Evolutionary conservation across 2,888 invertebrate genomes (phyloP).

Genomic region (Diplolepis rosae): DNA sequence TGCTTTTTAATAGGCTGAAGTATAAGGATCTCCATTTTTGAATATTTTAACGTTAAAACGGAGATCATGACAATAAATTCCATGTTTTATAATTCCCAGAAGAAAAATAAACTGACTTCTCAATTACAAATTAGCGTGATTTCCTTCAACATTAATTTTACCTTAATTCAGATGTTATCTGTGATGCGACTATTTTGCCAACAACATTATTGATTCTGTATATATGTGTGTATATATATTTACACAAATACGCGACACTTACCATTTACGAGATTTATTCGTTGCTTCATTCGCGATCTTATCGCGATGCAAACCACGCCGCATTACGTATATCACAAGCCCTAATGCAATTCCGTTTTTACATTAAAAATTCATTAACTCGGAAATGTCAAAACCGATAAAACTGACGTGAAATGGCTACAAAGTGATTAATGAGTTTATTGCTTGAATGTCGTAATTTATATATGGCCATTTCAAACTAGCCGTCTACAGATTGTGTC

Average conservation of each 20-base stretch:
- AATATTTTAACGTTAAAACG: too few relatives aligned
- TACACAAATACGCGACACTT: neutral
- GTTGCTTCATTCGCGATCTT: constrained; percentile 9
- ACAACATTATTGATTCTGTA: constrained; percentile 1
- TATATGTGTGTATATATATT: neutral
- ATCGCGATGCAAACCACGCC: neutral
- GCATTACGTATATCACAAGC: neutral
- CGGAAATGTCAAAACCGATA: constrained; percentile 18
- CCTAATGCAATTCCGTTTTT: constrained; percentile 22
- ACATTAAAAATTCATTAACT: constrained; percentile 28
- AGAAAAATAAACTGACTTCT: neutral
- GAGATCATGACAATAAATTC: too few relatives aligned
- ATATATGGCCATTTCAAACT: neutral
- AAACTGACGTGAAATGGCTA: constrained; percentile 13
- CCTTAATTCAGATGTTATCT: neutral
- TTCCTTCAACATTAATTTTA: neutral
- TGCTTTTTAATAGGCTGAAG: too few relatives aligned
- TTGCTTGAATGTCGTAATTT: neutral
- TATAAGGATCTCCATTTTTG: too few relatives aligned
- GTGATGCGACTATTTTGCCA: neutral
- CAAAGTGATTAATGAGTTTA: constrained; percentile 4
- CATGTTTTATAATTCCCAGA: neutral
- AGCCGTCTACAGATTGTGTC: too few relatives aligned
- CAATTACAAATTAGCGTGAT: neutral
- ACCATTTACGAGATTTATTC: constrained; percentile 21